Base-by-base conservation (phyloP, 2,797 vertebrate species). In the Labroides dimidiatus region DNA sequence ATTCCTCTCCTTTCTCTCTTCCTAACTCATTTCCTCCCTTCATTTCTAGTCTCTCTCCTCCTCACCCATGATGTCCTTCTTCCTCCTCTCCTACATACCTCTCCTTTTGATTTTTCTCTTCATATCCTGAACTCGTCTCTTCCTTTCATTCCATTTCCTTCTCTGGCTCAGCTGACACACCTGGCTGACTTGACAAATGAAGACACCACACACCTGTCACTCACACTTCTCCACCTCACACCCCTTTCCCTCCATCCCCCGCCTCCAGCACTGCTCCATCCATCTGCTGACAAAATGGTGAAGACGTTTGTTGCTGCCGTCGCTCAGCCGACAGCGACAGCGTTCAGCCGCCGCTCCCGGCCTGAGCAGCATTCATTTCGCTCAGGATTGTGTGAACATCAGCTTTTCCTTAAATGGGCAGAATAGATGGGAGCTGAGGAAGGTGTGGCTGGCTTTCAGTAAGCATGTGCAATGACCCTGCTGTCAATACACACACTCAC, bases 171-270 rank as follows among this genome's bases (percentile, higher is more conserved):
- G 60, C 75, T 79, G 75, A 80, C 77, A 82, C 67, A 84, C 78
- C 75, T 71, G 72, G 64, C 79, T 81, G 81, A 73, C 80, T 84
- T 82, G 77, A 87, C 75, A 86, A 86, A 90, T 81, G 76, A 88
- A 79, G 84, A 84, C 76, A 60, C 65, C 59, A 54, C 70, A 75
- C 54, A 78, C 62, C 72, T 81, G 82, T 74, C 84, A 87, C 65
- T 87, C 81, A 83, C 62, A 30, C 19, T 42, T 65, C 78, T 72
- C 41, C 33, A 42, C 42, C 23, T 57, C 33, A 20, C 56, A 43
- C 53, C 72, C 39, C 49, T 30, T 53, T 52, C 33, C 42, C 51
- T 74, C 70, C 53, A 49, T 71, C 55, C 47, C 58, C 48, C 56
- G 17, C 59, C 64, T 65, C 36, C 45, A n/a, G 9, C 44, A 3